Evolutionary conservation across 2,797 vertebrate genomes (phyloP).

Genomic region (Dendrocincla fuliginosa): DNA sequence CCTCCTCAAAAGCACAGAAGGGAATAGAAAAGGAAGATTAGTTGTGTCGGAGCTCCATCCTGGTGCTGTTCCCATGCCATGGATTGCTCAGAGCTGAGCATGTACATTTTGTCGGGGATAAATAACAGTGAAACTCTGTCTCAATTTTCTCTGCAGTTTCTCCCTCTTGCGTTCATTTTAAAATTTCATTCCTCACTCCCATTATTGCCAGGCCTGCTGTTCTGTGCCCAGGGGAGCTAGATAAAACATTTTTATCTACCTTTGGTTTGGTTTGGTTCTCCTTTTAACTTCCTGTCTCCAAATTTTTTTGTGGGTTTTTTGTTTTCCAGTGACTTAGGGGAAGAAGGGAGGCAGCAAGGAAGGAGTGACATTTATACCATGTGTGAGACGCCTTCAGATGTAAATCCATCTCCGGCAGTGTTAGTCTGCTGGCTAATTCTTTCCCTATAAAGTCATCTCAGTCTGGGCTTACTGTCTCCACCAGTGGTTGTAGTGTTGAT

Average conservation of each 20-base stretch:
- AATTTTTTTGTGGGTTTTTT: background rate
- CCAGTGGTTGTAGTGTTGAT: background rate
- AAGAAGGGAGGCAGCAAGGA: background rate
- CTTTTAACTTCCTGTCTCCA: background rate
- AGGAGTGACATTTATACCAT: background rate
- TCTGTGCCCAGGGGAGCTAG: constrained; percentile 16
- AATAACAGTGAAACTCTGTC: constrained; percentile 57
- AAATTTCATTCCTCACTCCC: constrained; percentile 60
- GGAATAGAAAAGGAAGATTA: constrained; percentile 61
- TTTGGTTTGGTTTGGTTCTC: constrained; percentile 22
- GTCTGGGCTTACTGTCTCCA: background rate
- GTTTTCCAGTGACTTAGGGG: background rate
- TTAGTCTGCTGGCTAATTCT: constrained; percentile 7
- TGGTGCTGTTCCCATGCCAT: background rate
- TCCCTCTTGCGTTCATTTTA: constrained; percentile 65
- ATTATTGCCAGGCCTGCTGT: constrained; percentile 25
- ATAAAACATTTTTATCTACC: constrained; percentile 63
- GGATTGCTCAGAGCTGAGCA: constrained; percentile 27
- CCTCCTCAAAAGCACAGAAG: constrained; percentile 47
- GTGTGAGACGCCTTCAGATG: background rate
- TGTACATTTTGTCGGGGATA: constrained; percentile 45
- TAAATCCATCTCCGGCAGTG: background rate
- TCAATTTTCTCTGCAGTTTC: constrained; percentile 63
- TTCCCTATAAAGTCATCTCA: background rate
- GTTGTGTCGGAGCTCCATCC: constrained; percentile 39